Base-by-base conservation (phyloP, 2,113 vertebrate genomes). In the Spea multiplicata region DNA sequence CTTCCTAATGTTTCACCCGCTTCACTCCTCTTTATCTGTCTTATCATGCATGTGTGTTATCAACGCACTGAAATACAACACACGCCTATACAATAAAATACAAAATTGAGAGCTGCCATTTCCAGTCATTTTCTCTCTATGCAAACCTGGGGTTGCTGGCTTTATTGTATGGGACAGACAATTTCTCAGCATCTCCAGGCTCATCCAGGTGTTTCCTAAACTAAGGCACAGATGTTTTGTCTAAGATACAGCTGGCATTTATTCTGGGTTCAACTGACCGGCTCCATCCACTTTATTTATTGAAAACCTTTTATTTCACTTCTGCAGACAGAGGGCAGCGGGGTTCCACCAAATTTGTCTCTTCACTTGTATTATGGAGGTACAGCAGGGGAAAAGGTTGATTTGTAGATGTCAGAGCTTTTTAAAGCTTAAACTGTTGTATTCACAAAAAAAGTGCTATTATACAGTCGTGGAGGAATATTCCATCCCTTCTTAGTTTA, bases 91-190 rank as follows among this genome's bases (percentile, higher is more conserved):
- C 55, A 78, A 78, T 78, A 72, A 71, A 78, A 72, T 72, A 47
- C 69, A 78, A 59, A 62, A 78, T 47, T 45, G 64, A 66, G 64
- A 47, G 66, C 66, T 68, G 66, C 66, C 66, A 68, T 68, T 17
- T 72, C 61, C 68, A 72, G 50, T 48, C 67, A 49, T 65, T 78
- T 78, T 72, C 76, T 78, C 59, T 78, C 76, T 78, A 78, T 78
- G 76, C 76, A 78, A 72, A 66, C 66, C 49, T 16, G 52, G 61
- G 47, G 59, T 59, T 78, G 12, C 55, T 71, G 76, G 76, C 69
- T 66, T 77, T 17, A 65, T 75, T 44, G 5, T 13, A 75, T 13
- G 48, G 16, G n/a, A 52, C 6, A 76, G n/a, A 5, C 10, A 57
- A 52, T 17, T 14, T 7, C 55, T 8, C 62, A 3, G 45, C 17